Conservation (phyloP, 2,113 vertebrate genomes). For the Vombatus ursinus region DNA sequence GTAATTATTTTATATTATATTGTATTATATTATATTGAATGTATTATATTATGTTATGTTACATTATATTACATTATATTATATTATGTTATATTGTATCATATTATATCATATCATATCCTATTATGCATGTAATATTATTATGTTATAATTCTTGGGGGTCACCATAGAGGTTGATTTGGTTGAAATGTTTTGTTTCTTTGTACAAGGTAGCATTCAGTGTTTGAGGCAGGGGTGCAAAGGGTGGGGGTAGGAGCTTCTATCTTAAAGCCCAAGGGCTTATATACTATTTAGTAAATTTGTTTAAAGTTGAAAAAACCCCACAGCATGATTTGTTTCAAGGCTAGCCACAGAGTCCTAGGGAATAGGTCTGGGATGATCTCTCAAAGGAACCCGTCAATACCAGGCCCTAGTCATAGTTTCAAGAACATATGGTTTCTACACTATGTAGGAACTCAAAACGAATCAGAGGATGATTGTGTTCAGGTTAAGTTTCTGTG, state of each 20-base stretch:
- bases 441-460: not conserved
- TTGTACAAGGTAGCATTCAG: not conserved
- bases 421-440: not conserved
- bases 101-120: too few species aligned
- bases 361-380: not conserved
- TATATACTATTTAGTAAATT: not conserved
- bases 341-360: not conserved
- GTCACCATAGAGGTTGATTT: not conserved
- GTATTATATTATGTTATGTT: too few species aligned
- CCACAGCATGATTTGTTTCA: not conserved
- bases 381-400: not conserved
- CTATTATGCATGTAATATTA: not conserved
- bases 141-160: not conserved
- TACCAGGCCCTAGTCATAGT: not conserved
- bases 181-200: not conserved
- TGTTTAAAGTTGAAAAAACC: not conserved
- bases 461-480: constrained; percentile 13
- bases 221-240: not conserved
- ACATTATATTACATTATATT: too few species aligned
- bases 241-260: not conserved
- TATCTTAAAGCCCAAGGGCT: not conserved
- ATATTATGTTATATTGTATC: too few species aligned
- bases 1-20: not conserved
- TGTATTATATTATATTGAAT: too few species aligned
- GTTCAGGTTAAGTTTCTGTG: not conserved